phyloP scores from a whole-genome alignment of 1,140 invertebrate species.

The Bombus impatiens region DNA sequence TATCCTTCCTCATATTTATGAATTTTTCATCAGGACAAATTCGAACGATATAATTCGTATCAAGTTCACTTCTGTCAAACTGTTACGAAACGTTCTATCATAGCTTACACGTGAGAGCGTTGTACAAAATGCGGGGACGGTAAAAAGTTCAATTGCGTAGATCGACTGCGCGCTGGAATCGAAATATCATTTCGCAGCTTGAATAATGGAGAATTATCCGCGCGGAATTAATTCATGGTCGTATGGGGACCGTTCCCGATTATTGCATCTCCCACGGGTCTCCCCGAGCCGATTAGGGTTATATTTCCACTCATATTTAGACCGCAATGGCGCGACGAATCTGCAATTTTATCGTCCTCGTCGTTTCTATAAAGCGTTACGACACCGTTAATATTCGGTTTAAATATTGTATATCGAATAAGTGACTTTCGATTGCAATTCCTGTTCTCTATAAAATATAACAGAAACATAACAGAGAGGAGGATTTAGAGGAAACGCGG shows the following conservation, averaged over 20 bases:
- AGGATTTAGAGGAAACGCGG: too few species aligned
- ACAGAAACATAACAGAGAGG: too few species aligned
- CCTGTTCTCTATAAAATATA: background rate
- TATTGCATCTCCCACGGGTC: conserved; percentile 58
- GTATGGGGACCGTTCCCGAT: conserved; percentile 58
- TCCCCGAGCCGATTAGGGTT: conserved; percentile 54
- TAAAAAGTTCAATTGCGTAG: conserved; percentile 38
- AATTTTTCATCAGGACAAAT: background rate
- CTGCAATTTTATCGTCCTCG: conserved; percentile 21
- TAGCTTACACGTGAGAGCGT: background rate
- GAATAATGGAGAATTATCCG: conserved; percentile 74
- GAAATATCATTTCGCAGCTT: conserved; percentile 69
- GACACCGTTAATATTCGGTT: background rate
- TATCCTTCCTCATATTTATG: background rate
- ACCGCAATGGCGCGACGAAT: conserved; percentile 19
- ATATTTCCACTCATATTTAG: conserved; percentile 54
- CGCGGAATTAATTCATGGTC: conserved; percentile 66
- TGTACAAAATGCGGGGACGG: background rate
- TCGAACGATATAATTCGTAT: background rate
- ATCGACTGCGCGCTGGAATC: conserved; percentile 35
- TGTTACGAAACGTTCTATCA: background rate
- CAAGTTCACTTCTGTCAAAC: background rate
- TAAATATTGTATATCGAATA: background rate
- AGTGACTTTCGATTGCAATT: background rate
- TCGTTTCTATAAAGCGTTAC: background rate